phyloP scores from a whole-genome alignment of 2,113 vertebrate species.

The Maylandia zebra region DNA sequence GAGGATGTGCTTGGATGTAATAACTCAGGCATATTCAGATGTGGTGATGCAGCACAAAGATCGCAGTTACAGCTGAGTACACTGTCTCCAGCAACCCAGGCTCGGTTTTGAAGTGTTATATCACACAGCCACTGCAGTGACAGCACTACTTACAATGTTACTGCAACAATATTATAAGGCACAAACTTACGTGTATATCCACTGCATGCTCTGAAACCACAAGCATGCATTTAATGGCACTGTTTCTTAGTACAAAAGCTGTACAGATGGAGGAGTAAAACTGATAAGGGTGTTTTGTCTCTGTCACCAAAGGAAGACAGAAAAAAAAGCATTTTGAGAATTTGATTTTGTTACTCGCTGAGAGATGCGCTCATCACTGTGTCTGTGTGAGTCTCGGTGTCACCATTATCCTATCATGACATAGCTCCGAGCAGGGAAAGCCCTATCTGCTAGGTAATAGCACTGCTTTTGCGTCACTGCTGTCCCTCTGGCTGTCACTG shows the following conservation, averaged over 20 bases:
- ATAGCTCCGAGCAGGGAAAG: slow-evolving; percentile 32
- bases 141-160: neutral
- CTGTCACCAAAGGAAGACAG: neutral
- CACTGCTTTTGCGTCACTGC: slow-evolving; percentile 38
- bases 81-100: neutral
- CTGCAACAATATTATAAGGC: neutral
- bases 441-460: slow-evolving; percentile 26
- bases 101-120: neutral
- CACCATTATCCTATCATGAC: slow-evolving; percentile 15
- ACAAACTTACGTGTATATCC: neutral
- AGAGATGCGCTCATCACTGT: neutral
- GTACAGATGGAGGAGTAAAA: neutral
- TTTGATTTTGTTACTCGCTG: neutral
- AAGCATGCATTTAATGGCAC: neutral
- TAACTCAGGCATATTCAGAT: neutral
- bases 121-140: neutral
- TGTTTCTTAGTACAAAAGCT: neutral
- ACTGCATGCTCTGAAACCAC: neutral
- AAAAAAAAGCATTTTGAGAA: neutral
- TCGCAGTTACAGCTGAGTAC: neutral
- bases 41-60: neutral
- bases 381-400: neutral
- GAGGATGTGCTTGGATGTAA: neutral
- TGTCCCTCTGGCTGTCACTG: slow-evolving; percentile 10
- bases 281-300: neutral